Percentiles rank a stretch among this genome's conserved stretches.
These are phyloP conservation scores for Dermochelys coriacea DNA, from an alignment of 2,797 vertebrate genomes.

Conservation along the genomic window DNA sequence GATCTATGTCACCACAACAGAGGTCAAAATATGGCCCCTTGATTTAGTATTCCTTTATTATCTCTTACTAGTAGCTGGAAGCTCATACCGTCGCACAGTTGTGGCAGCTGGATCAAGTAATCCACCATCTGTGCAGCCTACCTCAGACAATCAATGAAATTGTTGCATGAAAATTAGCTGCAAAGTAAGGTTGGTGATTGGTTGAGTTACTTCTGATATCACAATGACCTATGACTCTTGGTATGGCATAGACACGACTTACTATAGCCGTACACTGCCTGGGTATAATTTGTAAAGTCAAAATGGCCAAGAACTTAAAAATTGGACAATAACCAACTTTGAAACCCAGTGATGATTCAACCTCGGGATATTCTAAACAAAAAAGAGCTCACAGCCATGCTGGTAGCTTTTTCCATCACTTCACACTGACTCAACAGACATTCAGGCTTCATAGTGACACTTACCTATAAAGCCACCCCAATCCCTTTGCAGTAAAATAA, in stretches of 20 bases:
- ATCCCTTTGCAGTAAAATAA: background rate
- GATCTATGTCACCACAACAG: background rate
- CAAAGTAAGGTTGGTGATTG: background rate
- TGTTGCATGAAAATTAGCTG: background rate
- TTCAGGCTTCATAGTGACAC: background rate
- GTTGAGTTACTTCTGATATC: background rate
- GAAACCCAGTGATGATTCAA: background rate
- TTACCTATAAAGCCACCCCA: background rate
- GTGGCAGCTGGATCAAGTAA: background rate
- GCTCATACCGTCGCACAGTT: background rate
- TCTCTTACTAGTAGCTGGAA: background rate
- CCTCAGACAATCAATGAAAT: background rate
- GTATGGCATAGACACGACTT: background rate
- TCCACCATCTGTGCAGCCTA: background rate
- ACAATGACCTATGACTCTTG: background rate
- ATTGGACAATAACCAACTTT: background rate
- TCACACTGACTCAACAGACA: background rate
- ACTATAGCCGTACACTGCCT: background rate
- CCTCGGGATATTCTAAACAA: background rate
- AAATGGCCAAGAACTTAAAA: background rate
- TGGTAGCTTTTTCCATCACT: background rate
- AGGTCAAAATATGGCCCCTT: background rate
- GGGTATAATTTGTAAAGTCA: background rate
- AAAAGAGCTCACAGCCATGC: background rate
- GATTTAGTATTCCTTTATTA: background rate